phyloP scores from a whole-genome alignment of 2,888 invertebrate species.

The Unio pictorum region DNA sequence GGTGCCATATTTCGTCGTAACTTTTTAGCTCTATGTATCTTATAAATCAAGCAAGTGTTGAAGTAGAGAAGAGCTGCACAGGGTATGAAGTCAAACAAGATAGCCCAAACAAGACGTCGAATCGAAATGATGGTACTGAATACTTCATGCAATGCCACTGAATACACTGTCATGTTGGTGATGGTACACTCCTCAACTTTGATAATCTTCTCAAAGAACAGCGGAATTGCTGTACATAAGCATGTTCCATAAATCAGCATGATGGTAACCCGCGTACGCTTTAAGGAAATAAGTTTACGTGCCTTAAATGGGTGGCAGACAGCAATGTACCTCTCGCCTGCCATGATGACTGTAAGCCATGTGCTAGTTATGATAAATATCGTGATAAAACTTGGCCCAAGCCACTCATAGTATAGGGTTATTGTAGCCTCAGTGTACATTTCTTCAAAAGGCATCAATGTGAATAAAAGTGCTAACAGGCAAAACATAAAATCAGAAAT shows the following conservation, averaged over 20 bases:
- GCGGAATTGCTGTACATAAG: slow-evolving; percentile 52
- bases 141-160: slow-evolving; percentile 29
- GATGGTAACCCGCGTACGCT: slow-evolving; percentile 60
- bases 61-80: slow-evolving; percentile 64
- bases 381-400: slow-evolving; percentile 61
- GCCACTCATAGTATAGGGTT: slow-evolving; percentile 54
- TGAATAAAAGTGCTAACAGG: slow-evolving; percentile 60
- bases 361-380: slow-evolving; percentile 67
- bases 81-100: slow-evolving; percentile 64
- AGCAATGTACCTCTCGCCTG: slow-evolving; percentile 67
- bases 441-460: slow-evolving; percentile 43
- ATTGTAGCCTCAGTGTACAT: slow-evolving; percentile 36
- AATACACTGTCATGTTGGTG: slow-evolving; percentile 29
- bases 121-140: slow-evolving; percentile 41
- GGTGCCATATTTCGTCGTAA: slow-evolving; percentile 59
- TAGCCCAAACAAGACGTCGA: slow-evolving; percentile 59
- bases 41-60: slow-evolving; percentile 63
- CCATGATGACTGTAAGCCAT: slow-evolving; percentile 69
- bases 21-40: slow-evolving; percentile 52
- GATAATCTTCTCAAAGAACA: slow-evolving; percentile 55
- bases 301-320: slow-evolving; percentile 69
- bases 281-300: slow-evolving; percentile 61
- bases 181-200: slow-evolving; percentile 29
- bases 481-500: slow-evolving; percentile 68
- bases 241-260: slow-evolving; percentile 51